These are phyloP conservation scores for Cyclura pinguis DNA, from an alignment of 2,797 vertebrate species.

Conservation along the genomic window DNA sequence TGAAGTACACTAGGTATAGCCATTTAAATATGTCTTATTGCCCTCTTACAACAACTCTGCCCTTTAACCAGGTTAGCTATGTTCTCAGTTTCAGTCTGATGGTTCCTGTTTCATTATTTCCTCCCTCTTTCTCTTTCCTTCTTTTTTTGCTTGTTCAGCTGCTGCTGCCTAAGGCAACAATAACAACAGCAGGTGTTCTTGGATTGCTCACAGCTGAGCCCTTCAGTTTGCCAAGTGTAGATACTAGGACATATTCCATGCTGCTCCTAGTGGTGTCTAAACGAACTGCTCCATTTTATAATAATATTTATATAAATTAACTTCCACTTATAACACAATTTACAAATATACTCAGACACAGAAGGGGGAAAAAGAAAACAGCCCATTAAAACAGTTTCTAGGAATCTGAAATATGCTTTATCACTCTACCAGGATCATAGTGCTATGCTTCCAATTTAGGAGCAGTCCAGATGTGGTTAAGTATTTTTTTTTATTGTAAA, in stretches of 20 bases:
- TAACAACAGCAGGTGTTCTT: slow-evolving; percentile 19
- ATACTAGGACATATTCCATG: background rate
- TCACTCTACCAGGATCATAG: background rate
- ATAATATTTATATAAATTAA: too few species aligned
- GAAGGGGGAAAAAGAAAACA: background rate
- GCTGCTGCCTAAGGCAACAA: background rate
- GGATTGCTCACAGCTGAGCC: slow-evolving; percentile 16
- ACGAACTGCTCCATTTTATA: background rate
- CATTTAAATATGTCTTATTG: background rate
- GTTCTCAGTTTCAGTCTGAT: slow-evolving; percentile 20
- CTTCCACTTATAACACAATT: background rate
- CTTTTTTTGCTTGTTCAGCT: slow-evolving; percentile 11
- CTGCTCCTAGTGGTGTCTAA: background rate
- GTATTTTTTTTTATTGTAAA: background rate
- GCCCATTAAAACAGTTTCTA: background rate
- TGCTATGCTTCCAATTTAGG: background rate
- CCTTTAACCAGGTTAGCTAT: background rate
- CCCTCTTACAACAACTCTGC: background rate
- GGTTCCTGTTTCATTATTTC: slow-evolving; percentile 3
- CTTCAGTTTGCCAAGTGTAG: background rate
- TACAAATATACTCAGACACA: background rate
- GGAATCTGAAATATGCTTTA: background rate
- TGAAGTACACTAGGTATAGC: background rate
- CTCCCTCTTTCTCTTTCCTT: background rate
- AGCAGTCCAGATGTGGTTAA: background rate